Evolutionary conservation across 2,888 invertebrate species (phyloP), one percentile per base, ranked within the genome.

Genomic region (Drosophila flavopinicola): DNA sequence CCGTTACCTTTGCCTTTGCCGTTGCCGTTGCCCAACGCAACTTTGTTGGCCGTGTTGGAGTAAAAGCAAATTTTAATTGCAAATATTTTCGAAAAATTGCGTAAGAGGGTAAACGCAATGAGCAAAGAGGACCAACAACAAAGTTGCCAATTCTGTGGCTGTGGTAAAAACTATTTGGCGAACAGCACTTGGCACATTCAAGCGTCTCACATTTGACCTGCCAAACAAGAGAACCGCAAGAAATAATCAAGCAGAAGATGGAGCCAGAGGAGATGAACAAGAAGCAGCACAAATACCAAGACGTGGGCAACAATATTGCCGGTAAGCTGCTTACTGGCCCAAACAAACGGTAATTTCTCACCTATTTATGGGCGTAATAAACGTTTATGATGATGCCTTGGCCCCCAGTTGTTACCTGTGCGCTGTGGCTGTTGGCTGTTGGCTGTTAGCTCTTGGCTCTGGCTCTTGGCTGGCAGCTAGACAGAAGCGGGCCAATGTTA

Each of bases 321-420:
- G 35, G 33, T 42, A 59, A 69, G 47, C 59, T 68, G 47, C 54
- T 57, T 47, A 45, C 68, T 83, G 77, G 52, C 41, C 79, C 79
- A 83, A 83, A 78, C 88, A 85, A 77, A 78, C 69, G 58, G 77
- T 75, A 84, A 79, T 86, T 85, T 78, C 75, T 86, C 85, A 85
- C 84, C 83, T 80, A 85, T 87, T 87, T 85, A 85, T 84, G 75
- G 73, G 64, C 57, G 87, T 66, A 77, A 88, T 85, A 88, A 85
- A 85, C 87, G 87, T 85, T 85, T 85, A 88, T 85, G 87, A 75
- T 83, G 84, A 87, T 86, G 70, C 71, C 60, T 37, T 47, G 20
- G 30, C 37, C 51, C 39, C 24, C 52, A 51, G 59, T 53, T 54
- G 58, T 42, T 41, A 37, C 45, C 52, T 42, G 15, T 7, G 27